phyloP scores from a whole-genome alignment of 2,888 invertebrate genomes.

The Sinodicranocentrus sp. region DNA sequence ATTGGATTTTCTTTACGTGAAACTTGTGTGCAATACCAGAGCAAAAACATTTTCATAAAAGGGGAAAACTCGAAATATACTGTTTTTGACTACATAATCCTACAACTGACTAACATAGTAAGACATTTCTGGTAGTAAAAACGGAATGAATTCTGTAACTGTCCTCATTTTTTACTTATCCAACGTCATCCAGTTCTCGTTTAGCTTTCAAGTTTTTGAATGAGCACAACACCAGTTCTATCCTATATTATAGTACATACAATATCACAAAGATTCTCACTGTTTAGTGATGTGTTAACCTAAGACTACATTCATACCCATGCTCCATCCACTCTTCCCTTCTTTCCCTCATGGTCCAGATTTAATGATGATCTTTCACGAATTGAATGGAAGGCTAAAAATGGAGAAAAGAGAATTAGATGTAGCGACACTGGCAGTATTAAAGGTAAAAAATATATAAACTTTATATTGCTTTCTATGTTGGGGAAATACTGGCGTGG shows the following conservation, averaged over 20 bases:
- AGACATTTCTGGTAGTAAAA: not conserved
- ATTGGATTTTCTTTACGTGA: constrained; percentile 61
- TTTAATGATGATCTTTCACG: too few species aligned
- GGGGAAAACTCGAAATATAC: not conserved
- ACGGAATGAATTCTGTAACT: constrained; percentile 11
- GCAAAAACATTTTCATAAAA: constrained; percentile 12
- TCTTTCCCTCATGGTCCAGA: too few species aligned
- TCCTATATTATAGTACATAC: not conserved
- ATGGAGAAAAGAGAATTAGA: not conserved
- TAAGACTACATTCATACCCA: not conserved
- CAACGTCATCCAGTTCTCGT: too few species aligned
- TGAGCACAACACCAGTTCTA: too few species aligned
- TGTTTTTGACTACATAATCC: not conserved
- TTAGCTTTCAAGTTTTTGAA: not conserved
- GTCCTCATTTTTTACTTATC: too few species aligned
- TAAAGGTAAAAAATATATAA: not conserved
- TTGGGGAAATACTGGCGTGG: too few species aligned
- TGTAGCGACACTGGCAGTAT: not conserved
- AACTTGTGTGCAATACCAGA: constrained; percentile 28
- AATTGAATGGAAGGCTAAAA: not conserved
- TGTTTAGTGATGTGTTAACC: constrained; percentile 4
- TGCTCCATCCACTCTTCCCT: too few species aligned
- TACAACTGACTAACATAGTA: too few species aligned
- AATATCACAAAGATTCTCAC: not conserved
- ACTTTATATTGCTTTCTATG: too few species aligned